phyloP scores from a whole-genome alignment of 2,113 vertebrate species.

The Mionectes macconnelli region DNA sequence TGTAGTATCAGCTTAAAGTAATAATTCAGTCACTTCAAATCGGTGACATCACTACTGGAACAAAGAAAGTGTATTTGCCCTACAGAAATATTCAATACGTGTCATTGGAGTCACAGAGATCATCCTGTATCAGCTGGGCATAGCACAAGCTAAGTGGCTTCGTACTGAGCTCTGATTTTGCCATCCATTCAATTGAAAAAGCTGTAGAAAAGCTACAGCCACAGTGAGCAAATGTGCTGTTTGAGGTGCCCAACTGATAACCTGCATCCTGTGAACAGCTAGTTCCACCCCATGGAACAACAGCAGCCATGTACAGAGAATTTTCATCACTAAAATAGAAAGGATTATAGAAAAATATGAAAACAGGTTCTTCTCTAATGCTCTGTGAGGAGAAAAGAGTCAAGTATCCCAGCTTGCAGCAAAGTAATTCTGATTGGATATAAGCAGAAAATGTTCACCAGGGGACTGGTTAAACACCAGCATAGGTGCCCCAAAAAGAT shows the following conservation, averaged over 20 bases:
- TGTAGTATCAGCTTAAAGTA: neutral
- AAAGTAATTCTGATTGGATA: neutral
- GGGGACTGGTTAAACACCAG: neutral
- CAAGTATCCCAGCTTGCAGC: neutral
- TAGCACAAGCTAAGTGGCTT: neutral
- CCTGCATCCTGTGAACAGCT: neutral
- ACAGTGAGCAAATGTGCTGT: neutral
- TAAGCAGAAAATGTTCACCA: neutral
- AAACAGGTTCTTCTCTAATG: neutral
- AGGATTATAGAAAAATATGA: neutral
- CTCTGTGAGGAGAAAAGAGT: neutral
- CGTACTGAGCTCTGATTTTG: neutral
- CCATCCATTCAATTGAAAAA: neutral
- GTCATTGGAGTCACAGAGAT: neutral
- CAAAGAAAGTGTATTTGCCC: neutral
- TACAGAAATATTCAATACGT: neutral
- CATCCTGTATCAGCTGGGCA: neutral
- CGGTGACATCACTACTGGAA: neutral
- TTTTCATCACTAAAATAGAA: neutral
- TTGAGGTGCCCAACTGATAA: neutral
- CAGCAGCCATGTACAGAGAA: neutral
- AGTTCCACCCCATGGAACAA: neutral
- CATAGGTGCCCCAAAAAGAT: neutral
- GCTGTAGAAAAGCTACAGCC: neutral
- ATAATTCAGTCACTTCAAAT: neutral